These are phyloP conservation scores for Xenopus laevis DNA, from an alignment of 2,113 vertebrate species.

Conservation along the genomic window DNA sequence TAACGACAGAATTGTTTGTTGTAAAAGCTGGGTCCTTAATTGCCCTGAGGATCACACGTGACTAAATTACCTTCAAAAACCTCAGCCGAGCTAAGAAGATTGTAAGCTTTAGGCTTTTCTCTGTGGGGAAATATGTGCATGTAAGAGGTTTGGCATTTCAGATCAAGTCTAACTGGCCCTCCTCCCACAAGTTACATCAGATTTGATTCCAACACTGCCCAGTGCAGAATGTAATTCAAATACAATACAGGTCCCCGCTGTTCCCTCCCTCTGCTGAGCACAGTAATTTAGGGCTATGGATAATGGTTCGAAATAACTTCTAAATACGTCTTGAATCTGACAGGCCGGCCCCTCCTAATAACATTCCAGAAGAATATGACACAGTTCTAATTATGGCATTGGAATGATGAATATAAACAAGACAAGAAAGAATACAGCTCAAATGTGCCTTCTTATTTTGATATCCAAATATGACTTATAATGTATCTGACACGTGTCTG, in stretches of 20 bases:
- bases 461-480: constrained; percentile 41
- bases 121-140: constrained; percentile 21
- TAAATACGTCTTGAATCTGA: constrained; percentile 32
- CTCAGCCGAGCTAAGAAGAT: neutral
- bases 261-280: constrained; percentile 20
- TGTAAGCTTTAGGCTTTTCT: constrained; percentile 8
- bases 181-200: constrained; percentile 29
- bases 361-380: constrained; percentile 36
- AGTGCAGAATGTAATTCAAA: constrained; percentile 31
- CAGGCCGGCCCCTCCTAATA: constrained; percentile 32
- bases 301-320: constrained; percentile 40
- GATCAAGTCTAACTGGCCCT: constrained; percentile 38
- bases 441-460: constrained; percentile 38
- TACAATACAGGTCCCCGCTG: neutral
- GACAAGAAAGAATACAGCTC: constrained; percentile 10
- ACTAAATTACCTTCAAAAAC: constrained; percentile 1
- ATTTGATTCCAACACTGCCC: constrained; percentile 29
- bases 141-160: constrained; percentile 39
- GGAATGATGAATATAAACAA: constrained; percentile 44
- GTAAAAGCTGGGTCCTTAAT: too few relatives aligned
- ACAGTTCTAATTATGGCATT: constrained; percentile 34
- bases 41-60: too few relatives aligned
- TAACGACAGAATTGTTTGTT: too few relatives aligned
- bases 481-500: constrained; percentile 21
- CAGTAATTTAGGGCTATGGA: constrained; percentile 33